Evolutionary conservation across 2,797 vertebrate genomes (phyloP).

Genomic region (Gymnothorax reevesii): DNA sequence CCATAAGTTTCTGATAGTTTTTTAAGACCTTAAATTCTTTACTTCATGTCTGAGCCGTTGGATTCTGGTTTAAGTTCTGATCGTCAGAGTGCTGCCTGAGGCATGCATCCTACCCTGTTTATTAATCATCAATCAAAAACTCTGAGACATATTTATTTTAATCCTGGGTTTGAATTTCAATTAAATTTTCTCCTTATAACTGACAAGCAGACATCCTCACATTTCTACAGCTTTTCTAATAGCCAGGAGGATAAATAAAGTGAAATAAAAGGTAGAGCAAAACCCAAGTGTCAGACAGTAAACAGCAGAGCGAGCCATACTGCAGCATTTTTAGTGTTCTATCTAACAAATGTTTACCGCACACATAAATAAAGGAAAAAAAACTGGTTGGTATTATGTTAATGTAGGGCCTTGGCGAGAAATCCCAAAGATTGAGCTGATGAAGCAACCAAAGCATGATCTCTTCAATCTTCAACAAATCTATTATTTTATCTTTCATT

Average conservation of each 20-base stretch:
- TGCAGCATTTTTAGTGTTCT: background rate
- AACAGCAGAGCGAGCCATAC: slow-evolving; percentile 10
- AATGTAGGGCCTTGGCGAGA: background rate
- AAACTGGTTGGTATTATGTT: background rate
- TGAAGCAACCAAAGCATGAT: background rate
- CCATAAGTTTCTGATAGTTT: background rate
- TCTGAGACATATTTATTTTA: background rate
- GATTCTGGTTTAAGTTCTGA: background rate
- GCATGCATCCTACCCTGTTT: background rate
- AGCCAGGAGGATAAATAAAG: background rate
- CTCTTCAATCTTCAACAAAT: slow-evolving; percentile 16
- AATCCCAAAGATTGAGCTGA: background rate
- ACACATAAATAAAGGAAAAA: background rate
- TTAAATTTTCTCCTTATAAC: background rate
- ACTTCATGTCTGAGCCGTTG: background rate
- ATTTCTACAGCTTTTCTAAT: slow-evolving; percentile 1
- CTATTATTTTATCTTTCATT: slow-evolving; percentile 29
- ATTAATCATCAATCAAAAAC: background rate
- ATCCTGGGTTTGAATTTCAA: background rate
- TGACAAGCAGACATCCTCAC: background rate
- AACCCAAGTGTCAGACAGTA: background rate
- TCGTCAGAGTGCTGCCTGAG: background rate
- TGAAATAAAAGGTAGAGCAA: background rate
- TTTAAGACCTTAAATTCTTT: background rate
- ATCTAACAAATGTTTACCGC: slow-evolving; percentile 13